These are phyloP conservation scores for Mythimna vitellina DNA, from an alignment of 2,888 invertebrate genomes.

Conservation along the genomic window DNA sequence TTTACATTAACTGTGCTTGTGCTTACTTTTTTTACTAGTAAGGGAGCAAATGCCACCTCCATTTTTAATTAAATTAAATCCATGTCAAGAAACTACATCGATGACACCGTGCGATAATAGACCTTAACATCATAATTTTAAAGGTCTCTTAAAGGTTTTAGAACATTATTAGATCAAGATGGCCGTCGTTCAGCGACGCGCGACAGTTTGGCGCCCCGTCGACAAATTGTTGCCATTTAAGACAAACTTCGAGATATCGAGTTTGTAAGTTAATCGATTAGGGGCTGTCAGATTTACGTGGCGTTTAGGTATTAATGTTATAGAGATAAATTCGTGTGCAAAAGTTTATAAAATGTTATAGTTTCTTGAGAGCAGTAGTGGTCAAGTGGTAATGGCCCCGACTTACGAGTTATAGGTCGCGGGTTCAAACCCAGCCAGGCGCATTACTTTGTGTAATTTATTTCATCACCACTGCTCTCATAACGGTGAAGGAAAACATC, in stretches of 20 bases:
- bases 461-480: too few relatives aligned
- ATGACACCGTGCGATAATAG: constrained; percentile 33
- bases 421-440: too few relatives aligned
- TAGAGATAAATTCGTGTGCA: background rate
- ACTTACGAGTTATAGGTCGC: too few relatives aligned
- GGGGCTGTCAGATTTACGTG: constrained; percentile 7
- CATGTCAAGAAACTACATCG: constrained; percentile 8
- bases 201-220: constrained; percentile 68
- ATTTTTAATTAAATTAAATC: constrained; percentile 2
- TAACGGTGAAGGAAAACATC: too few relatives aligned
- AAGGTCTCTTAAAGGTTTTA: constrained; percentile 41
- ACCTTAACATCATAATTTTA: constrained; percentile 38
- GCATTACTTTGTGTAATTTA: too few relatives aligned
- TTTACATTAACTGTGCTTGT: background rate
- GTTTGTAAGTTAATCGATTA: constrained; percentile 38
- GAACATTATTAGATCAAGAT: constrained; percentile 57
- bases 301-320: background rate
- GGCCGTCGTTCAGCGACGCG: constrained; percentile 40
- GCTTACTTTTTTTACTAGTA: background rate
- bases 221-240: constrained; percentile 58
- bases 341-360: too few relatives aligned
- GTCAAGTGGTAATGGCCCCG: too few relatives aligned
- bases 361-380: too few relatives aligned
- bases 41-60: constrained; percentile 10
- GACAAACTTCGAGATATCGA: constrained; percentile 40